Conservation (phyloP, 2,113 vertebrate species). For the Hoplias malabaricus region DNA sequence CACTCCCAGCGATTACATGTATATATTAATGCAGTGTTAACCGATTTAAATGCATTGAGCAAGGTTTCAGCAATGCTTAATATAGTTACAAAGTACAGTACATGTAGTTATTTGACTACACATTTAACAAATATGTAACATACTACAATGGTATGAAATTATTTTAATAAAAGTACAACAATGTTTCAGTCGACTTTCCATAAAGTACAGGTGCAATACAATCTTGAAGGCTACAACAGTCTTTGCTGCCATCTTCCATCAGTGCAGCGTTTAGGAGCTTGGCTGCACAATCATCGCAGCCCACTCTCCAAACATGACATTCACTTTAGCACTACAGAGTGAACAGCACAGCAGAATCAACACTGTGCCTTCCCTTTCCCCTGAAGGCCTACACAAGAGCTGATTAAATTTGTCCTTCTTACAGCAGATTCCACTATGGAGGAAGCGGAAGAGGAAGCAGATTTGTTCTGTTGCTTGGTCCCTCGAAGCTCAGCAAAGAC, state of each 20-base stretch:
- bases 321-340: constrained; percentile 41
- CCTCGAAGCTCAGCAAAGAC: constrained; percentile 33
- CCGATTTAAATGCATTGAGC: no score
- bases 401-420: constrained; percentile 49
- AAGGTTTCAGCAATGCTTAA: no score
- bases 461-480: constrained; percentile 50
- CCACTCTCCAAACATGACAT: constrained; percentile 47
- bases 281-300: constrained; percentile 25
- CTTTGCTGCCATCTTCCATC: constrained; percentile 12
- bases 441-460: constrained; percentile 17
- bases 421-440: constrained; percentile 22
- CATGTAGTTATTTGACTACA: no score
- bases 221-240: neutral
- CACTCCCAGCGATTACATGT: no score
- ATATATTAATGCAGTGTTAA: no score
- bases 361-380: constrained; percentile 28
- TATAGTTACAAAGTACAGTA: no score
- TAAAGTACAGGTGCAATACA: neutral
- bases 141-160: no score
- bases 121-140: no score
- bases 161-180: no score
- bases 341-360: constrained; percentile 24
- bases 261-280: neutral
- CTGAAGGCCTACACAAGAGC: constrained; percentile 22
- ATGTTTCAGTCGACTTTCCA: no score